A percentile compares a stretch with the other conserved stretches of the same genome.
phyloP scores from a whole-genome alignment of 2,113 vertebrate species.

The Corythoichthys intestinalis region DNA sequence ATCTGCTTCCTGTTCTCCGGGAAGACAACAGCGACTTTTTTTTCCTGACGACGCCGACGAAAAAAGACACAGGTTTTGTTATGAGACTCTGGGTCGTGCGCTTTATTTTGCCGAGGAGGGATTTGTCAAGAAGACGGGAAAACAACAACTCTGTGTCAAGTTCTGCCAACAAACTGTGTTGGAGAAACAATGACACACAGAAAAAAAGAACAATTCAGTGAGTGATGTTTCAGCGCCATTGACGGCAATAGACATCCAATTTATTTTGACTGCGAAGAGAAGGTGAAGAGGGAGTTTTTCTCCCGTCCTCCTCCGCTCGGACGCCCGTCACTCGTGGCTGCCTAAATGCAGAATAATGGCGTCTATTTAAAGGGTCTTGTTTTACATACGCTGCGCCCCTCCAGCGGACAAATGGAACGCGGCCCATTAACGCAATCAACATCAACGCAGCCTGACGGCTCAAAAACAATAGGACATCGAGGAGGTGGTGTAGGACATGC shows the following conservation, averaged over 20 bases:
- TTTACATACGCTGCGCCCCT: slow-evolving; percentile 37
- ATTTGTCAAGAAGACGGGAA: slow-evolving; percentile 14
- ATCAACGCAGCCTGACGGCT: background rate
- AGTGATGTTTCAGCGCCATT: no score
- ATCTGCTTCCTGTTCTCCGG: slow-evolving; percentile 23
- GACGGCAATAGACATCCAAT: no score
- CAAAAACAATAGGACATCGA: background rate
- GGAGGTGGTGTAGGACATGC: background rate
- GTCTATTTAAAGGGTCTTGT: slow-evolving; percentile 32
- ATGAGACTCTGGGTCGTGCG: background rate
- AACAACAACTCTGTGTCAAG: slow-evolving; percentile 39
- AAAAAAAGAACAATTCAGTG: no score
- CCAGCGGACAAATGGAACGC: slow-evolving; percentile 31
- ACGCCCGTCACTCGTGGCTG: slow-evolving; percentile 25
- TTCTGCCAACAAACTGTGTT: slow-evolving; percentile 47
- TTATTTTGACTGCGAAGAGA: background rate
- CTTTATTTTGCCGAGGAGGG: background rate
- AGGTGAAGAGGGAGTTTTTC: slow-evolving; percentile 18
- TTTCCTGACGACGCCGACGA: background rate
- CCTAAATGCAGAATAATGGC: slow-evolving; percentile 41
- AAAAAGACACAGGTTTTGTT: slow-evolving; percentile 6
- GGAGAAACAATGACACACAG: background rate
- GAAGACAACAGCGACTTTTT: slow-evolving; percentile 9
- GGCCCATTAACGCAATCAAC: slow-evolving; percentile 36
- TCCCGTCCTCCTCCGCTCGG: slow-evolving; percentile 22